Evolutionary conservation across 2,113 vertebrate species (phyloP).

Genomic region (Perca schrenkii): DNA sequence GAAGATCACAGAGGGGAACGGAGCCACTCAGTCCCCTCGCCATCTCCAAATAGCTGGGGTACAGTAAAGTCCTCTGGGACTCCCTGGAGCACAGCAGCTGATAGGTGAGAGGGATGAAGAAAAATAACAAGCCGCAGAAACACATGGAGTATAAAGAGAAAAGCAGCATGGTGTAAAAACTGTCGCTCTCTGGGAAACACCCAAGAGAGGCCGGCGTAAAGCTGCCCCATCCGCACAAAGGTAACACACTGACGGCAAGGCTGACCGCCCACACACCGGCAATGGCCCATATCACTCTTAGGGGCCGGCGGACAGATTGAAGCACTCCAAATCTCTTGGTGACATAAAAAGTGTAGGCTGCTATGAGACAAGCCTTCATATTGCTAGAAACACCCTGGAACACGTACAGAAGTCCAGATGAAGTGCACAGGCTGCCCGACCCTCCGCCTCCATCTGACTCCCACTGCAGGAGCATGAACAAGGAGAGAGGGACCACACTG

Average conservation of each 20-base stretch:
- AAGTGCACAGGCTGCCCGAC: conserved; percentile 86
- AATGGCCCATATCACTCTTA: conserved; percentile 84
- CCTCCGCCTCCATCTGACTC: conserved; percentile 60
- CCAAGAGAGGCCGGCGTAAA: conserved; percentile 89
- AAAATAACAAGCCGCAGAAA: conserved; percentile 85
- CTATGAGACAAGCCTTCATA: conserved; percentile 92
- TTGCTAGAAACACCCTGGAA: conserved; percentile 95
- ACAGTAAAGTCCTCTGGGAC: conserved; percentile 79
- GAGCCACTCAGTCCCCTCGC: conserved; percentile 77
- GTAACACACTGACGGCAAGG: conserved; percentile 88
- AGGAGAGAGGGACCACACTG: conserved; percentile 87
- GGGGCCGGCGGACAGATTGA: conserved; percentile 66
- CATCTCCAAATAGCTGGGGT: conserved; percentile 81
- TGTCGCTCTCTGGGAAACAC: conserved; percentile 87
- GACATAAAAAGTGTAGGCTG: conserved; percentile 92
- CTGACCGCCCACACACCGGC: conserved; percentile 87
- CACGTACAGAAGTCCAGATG: conserved; percentile 91
- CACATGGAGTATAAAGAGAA: conserved; percentile 87
- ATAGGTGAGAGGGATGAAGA: conserved; percentile 88
- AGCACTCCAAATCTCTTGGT: conserved; percentile 79
- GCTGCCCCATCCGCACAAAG: conserved; percentile 93
- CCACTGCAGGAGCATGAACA: conserved; percentile 92
- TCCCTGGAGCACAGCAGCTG: conserved; percentile 92
- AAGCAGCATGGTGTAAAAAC: conserved; percentile 88
- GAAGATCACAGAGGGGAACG: conserved; percentile 75